Evolutionary conservation across 2,888 invertebrate species (phyloP).

Genomic region (Lepeophtheirus nordmannii): DNA sequence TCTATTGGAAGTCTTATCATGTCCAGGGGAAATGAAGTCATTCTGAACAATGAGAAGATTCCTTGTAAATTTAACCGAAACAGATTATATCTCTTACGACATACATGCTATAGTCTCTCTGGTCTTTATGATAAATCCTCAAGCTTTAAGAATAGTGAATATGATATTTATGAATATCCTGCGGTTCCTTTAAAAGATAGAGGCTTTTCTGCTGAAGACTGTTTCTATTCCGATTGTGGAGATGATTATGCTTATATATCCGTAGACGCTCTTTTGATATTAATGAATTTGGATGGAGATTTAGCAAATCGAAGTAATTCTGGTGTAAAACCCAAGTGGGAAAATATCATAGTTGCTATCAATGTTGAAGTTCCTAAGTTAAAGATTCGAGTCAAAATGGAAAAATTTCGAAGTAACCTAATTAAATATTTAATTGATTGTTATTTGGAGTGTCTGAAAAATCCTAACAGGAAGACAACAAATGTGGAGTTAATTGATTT

Average conservation of each 20-base stretch:
- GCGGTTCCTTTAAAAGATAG: background rate
- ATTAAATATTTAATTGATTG: background rate
- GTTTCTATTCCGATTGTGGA: conserved; percentile 3
- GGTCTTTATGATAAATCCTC: conserved; percentile 22
- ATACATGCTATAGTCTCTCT: conserved; percentile 1
- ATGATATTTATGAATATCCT: conserved; percentile 14
- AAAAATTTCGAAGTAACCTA: background rate
- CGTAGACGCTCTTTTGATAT: background rate
- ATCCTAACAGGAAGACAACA: background rate
- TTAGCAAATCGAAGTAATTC: background rate
- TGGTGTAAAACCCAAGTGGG: conserved; percentile 4
- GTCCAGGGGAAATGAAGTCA: background rate
- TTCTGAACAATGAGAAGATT: conserved; percentile 5
- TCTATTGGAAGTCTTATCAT: background rate
- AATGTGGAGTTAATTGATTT: conserved; percentile 11
- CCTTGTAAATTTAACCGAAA: background rate
- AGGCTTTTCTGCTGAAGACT: background rate
- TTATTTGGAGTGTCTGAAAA: background rate
- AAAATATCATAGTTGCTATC: conserved; percentile 3
- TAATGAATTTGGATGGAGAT: conserved; percentile 15
- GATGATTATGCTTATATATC: conserved; percentile 9
- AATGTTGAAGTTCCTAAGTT: conserved; percentile 16
- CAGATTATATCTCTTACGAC: background rate
- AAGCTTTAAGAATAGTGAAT: background rate
- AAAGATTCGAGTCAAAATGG: conserved; percentile 10